These are phyloP conservation scores for Brachionus sp. DNA, from an alignment of 1,140 invertebrate genomes.

Conservation along the genomic window DNA sequence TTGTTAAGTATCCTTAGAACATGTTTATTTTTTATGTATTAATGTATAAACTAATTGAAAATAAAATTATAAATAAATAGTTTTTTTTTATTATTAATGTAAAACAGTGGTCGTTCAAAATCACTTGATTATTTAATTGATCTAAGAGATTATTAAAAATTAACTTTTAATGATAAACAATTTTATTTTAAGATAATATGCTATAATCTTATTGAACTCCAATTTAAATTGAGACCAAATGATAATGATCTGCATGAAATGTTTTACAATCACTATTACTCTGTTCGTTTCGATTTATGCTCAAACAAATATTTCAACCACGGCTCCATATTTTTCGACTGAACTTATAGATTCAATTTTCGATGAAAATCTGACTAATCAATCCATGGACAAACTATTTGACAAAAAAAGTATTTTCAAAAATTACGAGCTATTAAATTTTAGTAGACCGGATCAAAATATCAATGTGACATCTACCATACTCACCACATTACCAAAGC, in stretches of 20 bases:
- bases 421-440: neutral
- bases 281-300: neutral
- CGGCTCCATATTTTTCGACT: neutral
- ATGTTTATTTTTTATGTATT: neutral
- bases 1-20: neutral
- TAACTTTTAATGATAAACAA: neutral
- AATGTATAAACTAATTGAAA: conserved; percentile 1
- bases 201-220: neutral
- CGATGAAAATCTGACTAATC: neutral
- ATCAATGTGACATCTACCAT: neutral
- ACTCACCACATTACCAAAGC: neutral
- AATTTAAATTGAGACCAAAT: neutral
- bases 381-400: neutral
- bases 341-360: neutral
- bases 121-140: neutral
- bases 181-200: neutral
- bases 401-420: neutral
- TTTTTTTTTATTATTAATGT: neutral
- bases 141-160: no score
- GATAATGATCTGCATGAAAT: neutral
- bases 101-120: neutral
- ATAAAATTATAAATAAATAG: neutral
- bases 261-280: neutral
- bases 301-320: neutral
- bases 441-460: neutral